Base-by-base conservation (phyloP, 2,113 vertebrate species). In the Ariopsis seemanni region DNA sequence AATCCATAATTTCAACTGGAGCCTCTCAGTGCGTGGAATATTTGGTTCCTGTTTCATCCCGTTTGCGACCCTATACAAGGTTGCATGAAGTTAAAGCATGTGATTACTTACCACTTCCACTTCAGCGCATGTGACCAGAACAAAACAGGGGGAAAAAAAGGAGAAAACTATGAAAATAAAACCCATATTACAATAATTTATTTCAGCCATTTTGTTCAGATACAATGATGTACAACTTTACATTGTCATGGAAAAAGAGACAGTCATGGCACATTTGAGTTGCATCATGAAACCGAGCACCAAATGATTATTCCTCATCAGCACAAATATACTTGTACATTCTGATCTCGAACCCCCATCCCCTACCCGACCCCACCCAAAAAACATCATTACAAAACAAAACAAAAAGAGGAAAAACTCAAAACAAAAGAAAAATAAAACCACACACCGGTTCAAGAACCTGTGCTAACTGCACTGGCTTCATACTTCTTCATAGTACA, bases 141-240 rank as follows among this genome's bases (percentile, higher is more conserved):
- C 30, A 17, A 6, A 53, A 17, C 11, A 4, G 42, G 2, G 4
- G 4, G 3, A 1, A 67, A 57, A 53, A 6, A 20, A 86, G 8
- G 7, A 94, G 95, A 94, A 92, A 94, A 94, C 20, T 14, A 42
- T 93, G 92, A 94, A 88, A 85, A 74, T 42, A 93, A 94, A 94
- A 95, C 94, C 95, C 95, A 95, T 96, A 96, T 96, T 95, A 96
- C 95, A 97, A 96, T 96, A 96, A 97, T 96, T 96, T 97, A 97
- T 97, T 97, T 84, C 85, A 71, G 80, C n/a, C 57, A 92, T 95
- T 95, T 91, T 17, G 91, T 95, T 95, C 95, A 94, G 94, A 94
- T 92, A 95, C 89, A 94, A 95, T 94, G 95, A 95, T 96, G 94
- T 97, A 98, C 96, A 98, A 95, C 96, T 97, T 97, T 97, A 98